Evolutionary conservation across 2,888 invertebrate genomes (phyloP), one percentile per base, ranked within the genome.

Genomic region (Steinernema carpocapsae): DNA sequence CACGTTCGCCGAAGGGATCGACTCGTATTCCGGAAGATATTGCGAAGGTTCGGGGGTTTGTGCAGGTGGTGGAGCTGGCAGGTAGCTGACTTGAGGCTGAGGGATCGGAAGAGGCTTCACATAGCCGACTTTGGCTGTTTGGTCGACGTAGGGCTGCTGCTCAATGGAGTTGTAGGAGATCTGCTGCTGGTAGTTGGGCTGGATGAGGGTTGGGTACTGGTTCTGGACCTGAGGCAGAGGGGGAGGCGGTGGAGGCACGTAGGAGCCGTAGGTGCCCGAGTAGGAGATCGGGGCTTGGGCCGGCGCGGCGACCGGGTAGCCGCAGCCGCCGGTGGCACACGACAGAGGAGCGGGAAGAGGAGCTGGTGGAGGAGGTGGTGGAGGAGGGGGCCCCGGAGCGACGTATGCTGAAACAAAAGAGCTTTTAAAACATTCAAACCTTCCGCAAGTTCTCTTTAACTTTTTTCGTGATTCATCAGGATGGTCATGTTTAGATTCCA

Each of bases 91-190:
- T 17, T 64, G 64, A 17, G 64, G 64, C 14, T 26, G 17, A 6
- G 29, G 32, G n/a, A 32, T 26, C 32, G 37, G 37, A 4, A 64
- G 12, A 29, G 64, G 64, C 32, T 10, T 64, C 64, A n/a, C 17
- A 29, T 64, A 64, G 64, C 64, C 64, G n/a, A 64, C 29, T 26
- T 64, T 64, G 4, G 64, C 29, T 7, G 32, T 32, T 19, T 64
- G 32, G 37, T 64, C 64, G 17, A 64, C 17, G 64, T 64, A 64
- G 64, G 64, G 17, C 26, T 22, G 64, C 64, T 64, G 64, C 37
- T 64, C 64, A 1, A 64, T 26, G 32, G 64, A 64, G 64, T 64
- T 64, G 32, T 64, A 64, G 64, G 32, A 12, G 64, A 64, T 64
- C 32, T 64, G 26, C 32, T 64, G 64, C 22, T 22, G 64, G 37